phyloP scores from a whole-genome alignment of 2,113 vertebrate genomes.

The Tupaia chinensis region DNA sequence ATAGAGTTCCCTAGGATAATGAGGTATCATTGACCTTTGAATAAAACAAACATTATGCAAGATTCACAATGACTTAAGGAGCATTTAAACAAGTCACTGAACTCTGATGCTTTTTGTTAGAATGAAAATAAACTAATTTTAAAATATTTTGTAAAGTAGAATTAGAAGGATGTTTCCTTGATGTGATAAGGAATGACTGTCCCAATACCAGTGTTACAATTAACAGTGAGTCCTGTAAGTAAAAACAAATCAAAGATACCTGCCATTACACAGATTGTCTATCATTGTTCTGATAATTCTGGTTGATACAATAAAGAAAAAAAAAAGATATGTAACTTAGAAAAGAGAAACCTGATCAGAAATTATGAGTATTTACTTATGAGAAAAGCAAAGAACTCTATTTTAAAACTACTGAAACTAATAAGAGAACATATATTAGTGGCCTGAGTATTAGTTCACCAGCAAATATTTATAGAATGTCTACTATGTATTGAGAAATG shows the following conservation, averaged over 20 bases:
- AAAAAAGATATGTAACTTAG: conserved; percentile 34
- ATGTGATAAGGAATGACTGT: not conserved
- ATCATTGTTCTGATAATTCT: not conserved
- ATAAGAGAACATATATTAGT: not conserved
- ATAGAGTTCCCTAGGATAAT: not conserved
- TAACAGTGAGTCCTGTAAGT: not conserved
- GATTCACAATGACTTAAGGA: not conserved
- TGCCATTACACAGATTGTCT: not conserved
- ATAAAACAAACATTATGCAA: not conserved
- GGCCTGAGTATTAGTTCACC: not conserved
- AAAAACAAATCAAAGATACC: not conserved
- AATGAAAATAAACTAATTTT: conserved; percentile 35
- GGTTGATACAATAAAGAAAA: not conserved
- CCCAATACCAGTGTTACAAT: not conserved
- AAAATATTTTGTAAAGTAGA: not conserved
- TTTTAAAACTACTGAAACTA: conserved; percentile 17
- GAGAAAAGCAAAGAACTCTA: conserved; percentile 8
- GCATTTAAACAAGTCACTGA: not conserved
- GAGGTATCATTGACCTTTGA: not conserved
- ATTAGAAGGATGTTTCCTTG: not conserved
- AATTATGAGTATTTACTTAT: not conserved
- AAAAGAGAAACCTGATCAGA: conserved; percentile 43
- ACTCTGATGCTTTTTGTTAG: conserved; percentile 1
- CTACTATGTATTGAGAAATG: not conserved
- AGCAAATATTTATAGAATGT: not conserved